A percentile compares a stretch with the other conserved stretches of the same genome.
These are phyloP conservation scores for Tursiops truncatus DNA, from an alignment of 2,113 vertebrate species.

Conservation along the genomic window DNA sequence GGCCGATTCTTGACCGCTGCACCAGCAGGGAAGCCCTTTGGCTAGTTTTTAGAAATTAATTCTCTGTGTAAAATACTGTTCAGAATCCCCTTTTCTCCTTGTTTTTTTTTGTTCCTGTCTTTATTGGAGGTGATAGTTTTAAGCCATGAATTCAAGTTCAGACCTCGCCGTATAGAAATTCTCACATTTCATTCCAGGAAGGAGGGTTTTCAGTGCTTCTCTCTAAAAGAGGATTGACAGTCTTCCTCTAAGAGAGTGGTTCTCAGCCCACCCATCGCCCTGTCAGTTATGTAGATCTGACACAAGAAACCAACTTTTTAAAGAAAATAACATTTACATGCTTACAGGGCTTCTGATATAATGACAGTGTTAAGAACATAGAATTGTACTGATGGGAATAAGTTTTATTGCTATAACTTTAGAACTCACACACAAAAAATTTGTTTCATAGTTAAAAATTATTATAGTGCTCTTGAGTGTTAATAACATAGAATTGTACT, in stretches of 20 bases:
- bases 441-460: neutral
- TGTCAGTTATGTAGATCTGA: neutral
- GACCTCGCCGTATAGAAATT: neutral
- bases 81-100: neutral
- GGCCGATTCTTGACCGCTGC: too few species aligned
- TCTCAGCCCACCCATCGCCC: neutral
- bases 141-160: neutral
- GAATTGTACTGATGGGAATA: neutral
- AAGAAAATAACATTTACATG: neutral
- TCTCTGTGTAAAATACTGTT: neutral
- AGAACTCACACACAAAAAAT: neutral
- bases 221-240: neutral
- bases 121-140: neutral
- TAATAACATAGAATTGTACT: neutral
- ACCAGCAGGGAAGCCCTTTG: neutral
- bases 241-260: neutral
- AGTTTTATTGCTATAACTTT: neutral
- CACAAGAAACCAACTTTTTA: neutral
- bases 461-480: constrained; percentile 16
- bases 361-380: neutral
- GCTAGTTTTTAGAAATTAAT: neutral
- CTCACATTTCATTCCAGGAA: neutral
- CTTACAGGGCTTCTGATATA: neutral
- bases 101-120: neutral
- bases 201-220: neutral